phyloP scores from a whole-genome alignment of 2,888 invertebrate genomes.

The Drosophila melanocephala region DNA sequence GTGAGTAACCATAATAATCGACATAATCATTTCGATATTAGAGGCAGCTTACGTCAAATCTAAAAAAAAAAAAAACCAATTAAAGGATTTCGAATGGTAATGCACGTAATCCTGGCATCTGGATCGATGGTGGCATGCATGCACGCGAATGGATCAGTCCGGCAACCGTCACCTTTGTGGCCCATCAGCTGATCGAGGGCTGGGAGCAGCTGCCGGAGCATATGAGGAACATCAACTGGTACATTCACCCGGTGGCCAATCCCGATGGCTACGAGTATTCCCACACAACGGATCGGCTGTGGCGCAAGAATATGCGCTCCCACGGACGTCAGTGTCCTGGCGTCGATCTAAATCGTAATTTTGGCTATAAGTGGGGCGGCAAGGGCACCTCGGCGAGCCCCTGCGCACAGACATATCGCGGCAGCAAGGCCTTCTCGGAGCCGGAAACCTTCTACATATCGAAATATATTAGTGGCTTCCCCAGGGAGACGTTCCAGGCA shows the following conservation, averaged over 20 bases:
- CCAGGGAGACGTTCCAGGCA: conserved; percentile 88
- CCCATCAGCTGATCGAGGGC: conserved; percentile 90
- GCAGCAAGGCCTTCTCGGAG: conserved; percentile 93
- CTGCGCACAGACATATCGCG: conserved; percentile 93
- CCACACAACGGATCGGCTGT: conserved; percentile 92
- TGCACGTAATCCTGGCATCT: conserved; percentile 88
- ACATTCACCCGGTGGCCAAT: conserved; percentile 91
- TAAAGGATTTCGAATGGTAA: conserved; percentile 89
- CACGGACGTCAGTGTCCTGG: conserved; percentile 89
- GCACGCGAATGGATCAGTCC: conserved; percentile 96
- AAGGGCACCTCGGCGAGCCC: conserved; percentile 93
- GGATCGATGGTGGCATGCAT: conserved; percentile 93
- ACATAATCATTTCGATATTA: neutral
- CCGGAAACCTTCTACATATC: conserved; percentile 92
- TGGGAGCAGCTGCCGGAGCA: conserved; percentile 88
- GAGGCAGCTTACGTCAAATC: neutral
- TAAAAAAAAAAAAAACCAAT: neutral
- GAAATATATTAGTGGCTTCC: conserved; percentile 86
- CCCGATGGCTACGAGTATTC: conserved; percentile 96
- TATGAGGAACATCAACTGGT: conserved; percentile 93
- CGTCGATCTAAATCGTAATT: conserved; percentile 94
- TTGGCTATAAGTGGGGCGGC: conserved; percentile 95
- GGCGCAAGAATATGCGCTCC: conserved; percentile 90
- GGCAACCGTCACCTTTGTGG: conserved; percentile 91
- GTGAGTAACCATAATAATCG: conserved; percentile 65